Evolutionary conservation across 2,113 vertebrate species (phyloP).

Genomic region (Hypocryptadius cinnamomeus): DNA sequence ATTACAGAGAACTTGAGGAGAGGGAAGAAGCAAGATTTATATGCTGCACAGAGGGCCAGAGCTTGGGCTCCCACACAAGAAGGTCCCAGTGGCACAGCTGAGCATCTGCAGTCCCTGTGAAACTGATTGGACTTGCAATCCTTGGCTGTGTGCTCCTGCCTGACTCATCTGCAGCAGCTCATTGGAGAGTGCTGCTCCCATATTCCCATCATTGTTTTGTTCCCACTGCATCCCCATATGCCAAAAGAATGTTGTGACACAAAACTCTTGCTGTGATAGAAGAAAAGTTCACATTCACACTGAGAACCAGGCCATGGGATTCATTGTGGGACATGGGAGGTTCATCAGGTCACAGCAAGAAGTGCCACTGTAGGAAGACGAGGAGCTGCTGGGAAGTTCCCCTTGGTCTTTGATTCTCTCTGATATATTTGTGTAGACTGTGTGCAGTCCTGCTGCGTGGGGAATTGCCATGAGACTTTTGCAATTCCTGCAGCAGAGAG

Average conservation of each 20-base stretch:
- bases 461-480: accelerated
- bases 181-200: neutral
- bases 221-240: neutral
- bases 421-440: neutral
- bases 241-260: neutral
- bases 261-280: neutral
- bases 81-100: neutral
- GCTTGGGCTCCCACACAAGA: neutral
- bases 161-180: neutral
- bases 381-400: neutral
- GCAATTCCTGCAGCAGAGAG: neutral
- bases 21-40: neutral
- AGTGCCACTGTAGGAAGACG: neutral
- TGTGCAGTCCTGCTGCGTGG: neutral
- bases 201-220: neutral
- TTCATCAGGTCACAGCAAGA: neutral
- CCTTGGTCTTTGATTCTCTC: neutral
- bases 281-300: neutral
- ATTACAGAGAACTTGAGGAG: neutral
- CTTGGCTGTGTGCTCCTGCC: neutral
- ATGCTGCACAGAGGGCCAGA: neutral
- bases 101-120: neutral
- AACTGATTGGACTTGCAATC: neutral
- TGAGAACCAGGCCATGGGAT: neutral
- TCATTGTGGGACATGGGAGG: neutral